Base-by-base conservation (phyloP, 1,140 invertebrate genomes). In the Heliothis virescens region DNA sequence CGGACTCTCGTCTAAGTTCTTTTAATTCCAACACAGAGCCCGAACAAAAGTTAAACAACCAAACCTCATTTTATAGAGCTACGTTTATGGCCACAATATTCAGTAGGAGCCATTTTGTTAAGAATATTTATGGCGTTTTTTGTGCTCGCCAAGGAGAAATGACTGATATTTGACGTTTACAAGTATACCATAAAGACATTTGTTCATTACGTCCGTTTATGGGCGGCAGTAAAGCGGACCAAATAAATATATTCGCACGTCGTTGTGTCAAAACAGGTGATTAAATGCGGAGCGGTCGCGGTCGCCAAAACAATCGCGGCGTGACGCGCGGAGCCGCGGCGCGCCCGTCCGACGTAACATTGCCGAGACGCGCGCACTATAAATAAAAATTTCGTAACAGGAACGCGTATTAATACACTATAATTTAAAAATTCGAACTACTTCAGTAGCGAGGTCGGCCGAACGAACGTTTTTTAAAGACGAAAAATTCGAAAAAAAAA, bases 61-160 rank as follows among this genome's bases (percentile, higher is more conserved):
- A 83, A 87, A 89, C 89, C 88, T 89, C 86, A 83, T 86, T 92
- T 91, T 92, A 92, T 92, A 89, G 86, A 88, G 86, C 82, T 86
- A 69, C 75, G 82, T 93, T 93, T 93, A 92, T 91, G 83, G 86
- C 86, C 85, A 85, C 88, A 88, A 90, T 91, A 91, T 92, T 91
- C 91, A 92, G 91, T 92, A 92, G 90, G 90, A 92, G 83, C 84
- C 85, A 88, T 92, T 92, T 89, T 90, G 90, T 93, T 93, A 88
- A 87, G 83, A 88, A 91, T 88, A 92, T 93, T 93, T 93, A 93
- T 90, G 91, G 85, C 81, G 80, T 90, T 92, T 93, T 92, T 90
- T 89, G 89, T 90, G 76, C 69, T 79, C 52, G 72, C 79, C 77
- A 73, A 80, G 59, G 87, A 85, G 89, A 89, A 91, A 92, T 91